Base-by-base conservation (phyloP, 2,888 invertebrate species). In the Koerneria pararmatus region DNA sequence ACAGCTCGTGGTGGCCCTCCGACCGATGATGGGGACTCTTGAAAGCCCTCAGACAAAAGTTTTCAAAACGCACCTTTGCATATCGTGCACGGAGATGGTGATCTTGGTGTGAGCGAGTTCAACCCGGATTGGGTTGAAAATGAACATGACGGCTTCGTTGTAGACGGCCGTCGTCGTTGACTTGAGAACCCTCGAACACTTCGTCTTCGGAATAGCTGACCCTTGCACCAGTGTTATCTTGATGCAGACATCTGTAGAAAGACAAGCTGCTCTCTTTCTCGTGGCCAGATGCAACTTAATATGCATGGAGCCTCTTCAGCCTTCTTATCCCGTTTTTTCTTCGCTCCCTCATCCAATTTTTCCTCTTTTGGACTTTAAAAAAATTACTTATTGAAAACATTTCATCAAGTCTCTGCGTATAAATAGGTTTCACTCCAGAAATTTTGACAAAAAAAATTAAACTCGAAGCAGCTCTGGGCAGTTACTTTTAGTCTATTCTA, bases 181-280 rank as follows among this genome's bases (percentile, higher is more conserved):
- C 68, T 82, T 83, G 19, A 83, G 74, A 19, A 79, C 71, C 59
- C 83, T 74, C 31, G 79, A 79, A 41, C 78, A 83, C 64, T 84
- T 84, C 11, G 78, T 79, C 37, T 80, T 78, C 3, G 77, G 68
- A 31, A 77, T 73, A 4, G 79, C 78, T 19, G 77, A 74, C 3
- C 74, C 76, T 65, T 85, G 85, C 19, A 74, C 72, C 53, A 85
- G 71, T 58, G 83, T 83, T 29, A 85, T 82, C 57, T 82, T 79
- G n/a, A 85, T 82, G 68, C 85, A 85, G 3, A 85, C 84, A 75
- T 85, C 85, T 85, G 79, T 49, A 82, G 80, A 35, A 41, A 46
- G n/a, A 46, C 15, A 8, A 22, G 51, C n/a, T n/a, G n/a, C n/a
- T n/a, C n/a, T n/a, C n/a, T n/a, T n/a, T n/a, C n/a, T n/a, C n/a